Conservation (phyloP, 2,797 vertebrate species). For the Enteromius unitaeniatus region DNA sequence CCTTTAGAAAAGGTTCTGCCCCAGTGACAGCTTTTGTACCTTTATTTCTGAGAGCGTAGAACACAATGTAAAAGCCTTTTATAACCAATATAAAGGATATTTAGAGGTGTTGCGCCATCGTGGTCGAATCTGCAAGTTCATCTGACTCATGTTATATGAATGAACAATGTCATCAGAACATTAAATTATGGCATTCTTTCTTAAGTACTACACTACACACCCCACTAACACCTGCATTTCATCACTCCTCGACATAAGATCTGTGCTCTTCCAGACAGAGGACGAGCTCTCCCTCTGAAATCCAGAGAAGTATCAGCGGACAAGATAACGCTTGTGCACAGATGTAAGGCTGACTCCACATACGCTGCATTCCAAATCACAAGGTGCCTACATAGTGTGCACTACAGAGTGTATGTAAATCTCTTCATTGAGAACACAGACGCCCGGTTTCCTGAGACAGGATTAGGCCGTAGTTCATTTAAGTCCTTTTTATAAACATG, state of each 20-base stretch:
- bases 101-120: neutral
- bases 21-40: too few relatives aligned
- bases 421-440: neutral
- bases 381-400: neutral
- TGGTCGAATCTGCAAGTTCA: neutral
- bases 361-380: neutral
- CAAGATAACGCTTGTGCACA: neutral
- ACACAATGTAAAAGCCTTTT: neutral
- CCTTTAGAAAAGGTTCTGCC: too few relatives aligned
- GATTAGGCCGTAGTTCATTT: too few relatives aligned
- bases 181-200: neutral
- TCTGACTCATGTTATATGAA: neutral
- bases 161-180: constrained; percentile 1
- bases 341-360: neutral
- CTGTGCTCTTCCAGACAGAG: neutral
- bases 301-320: neutral
- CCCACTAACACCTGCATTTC: neutral
- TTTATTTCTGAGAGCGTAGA: too few relatives aligned
- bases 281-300: constrained; percentile 6
- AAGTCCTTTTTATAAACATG: too few relatives aligned
- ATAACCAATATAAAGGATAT: neutral
- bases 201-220: neutral
- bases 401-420: neutral
- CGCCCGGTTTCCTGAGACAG: too few relatives aligned
- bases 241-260: neutral